Conservation (phyloP, 1,140 invertebrate genomes). For the Sycobia sp. region DNA sequence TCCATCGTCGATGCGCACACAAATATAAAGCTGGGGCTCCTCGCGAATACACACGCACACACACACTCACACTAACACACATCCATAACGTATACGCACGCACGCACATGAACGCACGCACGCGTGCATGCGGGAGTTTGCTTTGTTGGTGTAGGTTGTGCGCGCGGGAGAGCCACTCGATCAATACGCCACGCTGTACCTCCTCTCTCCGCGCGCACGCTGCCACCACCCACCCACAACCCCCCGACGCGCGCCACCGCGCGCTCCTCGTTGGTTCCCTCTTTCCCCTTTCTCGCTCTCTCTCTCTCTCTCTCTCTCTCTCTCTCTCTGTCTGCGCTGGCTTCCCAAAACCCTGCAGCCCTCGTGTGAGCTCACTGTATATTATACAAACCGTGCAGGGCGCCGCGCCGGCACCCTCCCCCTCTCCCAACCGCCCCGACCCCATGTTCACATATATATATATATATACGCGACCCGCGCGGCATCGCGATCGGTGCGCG, state of each 20-base stretch:
- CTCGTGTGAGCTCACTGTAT: too few species aligned
- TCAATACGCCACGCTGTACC: conserved; percentile 62
- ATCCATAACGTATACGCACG: neutral
- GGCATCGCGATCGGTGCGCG: neutral
- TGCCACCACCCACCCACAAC: conserved; percentile 48
- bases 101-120: neutral
- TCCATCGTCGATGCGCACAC: too few species aligned
- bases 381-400: too few species aligned
- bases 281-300: conserved; percentile 12
- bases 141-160: conserved; percentile 29
- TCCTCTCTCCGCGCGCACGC: conserved; percentile 49
- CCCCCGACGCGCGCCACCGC: conserved; percentile 43
- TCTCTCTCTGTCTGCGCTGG: neutral
- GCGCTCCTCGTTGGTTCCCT: conserved; percentile 38
- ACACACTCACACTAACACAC: too few species aligned
- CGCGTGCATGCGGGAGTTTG: too few species aligned
- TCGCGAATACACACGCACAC: too few species aligned
- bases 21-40: too few species aligned
- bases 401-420: too few species aligned
- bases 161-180: conserved; percentile 59
- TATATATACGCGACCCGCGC: too few species aligned
- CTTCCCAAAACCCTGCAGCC: too few species aligned
- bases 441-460: too few species aligned
- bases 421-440: neutral
- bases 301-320: conserved; percentile 8